Conservation (phyloP, 2,888 invertebrate genomes). For the Ceramica pisi region DNA sequence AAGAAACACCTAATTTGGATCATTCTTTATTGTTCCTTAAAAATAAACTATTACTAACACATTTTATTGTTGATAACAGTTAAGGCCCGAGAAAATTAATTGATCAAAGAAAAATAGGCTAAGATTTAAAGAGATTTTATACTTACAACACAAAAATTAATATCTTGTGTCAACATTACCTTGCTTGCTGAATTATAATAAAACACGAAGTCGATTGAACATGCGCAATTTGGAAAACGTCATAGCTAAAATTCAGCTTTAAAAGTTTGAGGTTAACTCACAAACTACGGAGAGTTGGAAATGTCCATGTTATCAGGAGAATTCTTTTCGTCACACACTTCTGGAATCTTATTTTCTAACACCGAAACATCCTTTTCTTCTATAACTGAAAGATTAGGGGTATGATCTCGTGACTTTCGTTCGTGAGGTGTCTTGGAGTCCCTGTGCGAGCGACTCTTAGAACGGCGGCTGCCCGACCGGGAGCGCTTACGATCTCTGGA, state of each 20-base stretch:
- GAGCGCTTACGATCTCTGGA: conserved; percentile 87
- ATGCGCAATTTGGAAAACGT: not conserved
- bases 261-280: conserved; percentile 14
- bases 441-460: conserved; percentile 85
- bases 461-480: conserved; percentile 82
- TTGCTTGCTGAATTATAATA: conserved; percentile 23
- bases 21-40: conserved; percentile 63
- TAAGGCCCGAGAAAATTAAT: conserved; percentile 10
- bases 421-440: conserved; percentile 86
- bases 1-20: conserved; percentile 24
- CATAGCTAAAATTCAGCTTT: not conserved
- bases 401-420: conserved; percentile 82
- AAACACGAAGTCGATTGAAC: conserved; percentile 19
- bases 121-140: conserved; percentile 37
- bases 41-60: conserved; percentile 55
- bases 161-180: conserved; percentile 28
- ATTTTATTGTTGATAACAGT: conserved; percentile 47
- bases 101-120: conserved; percentile 20
- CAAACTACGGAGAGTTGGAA: conserved; percentile 93
- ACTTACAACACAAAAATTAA: conserved; percentile 23
- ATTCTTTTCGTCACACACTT: conserved; percentile 89
- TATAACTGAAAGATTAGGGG: conserved; percentile 78
- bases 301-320: conserved; percentile 95
- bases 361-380: conserved; percentile 76
- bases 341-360: conserved; percentile 76